Conservation (phyloP, 2,113 vertebrate species). For the Tringa solitaria region DNA sequence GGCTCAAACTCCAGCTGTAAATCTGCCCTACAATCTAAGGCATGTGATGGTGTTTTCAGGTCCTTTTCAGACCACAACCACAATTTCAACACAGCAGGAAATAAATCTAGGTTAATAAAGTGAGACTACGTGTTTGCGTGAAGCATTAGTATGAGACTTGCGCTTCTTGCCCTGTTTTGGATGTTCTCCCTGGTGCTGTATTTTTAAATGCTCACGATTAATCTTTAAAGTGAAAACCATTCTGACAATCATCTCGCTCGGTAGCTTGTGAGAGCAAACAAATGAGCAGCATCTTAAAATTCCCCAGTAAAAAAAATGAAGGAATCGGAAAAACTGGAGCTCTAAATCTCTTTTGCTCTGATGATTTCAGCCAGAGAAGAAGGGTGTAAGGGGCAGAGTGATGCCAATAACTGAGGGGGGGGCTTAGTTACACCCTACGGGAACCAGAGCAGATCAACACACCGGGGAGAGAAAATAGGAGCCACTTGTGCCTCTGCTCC, state of each 20-base stretch:
- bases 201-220: neutral
- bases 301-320: neutral
- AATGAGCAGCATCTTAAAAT: neutral
- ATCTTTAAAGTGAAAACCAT: neutral
- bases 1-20: neutral
- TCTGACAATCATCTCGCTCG: neutral
- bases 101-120: neutral
- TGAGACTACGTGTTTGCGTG: neutral
- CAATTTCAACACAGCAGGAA: neutral
- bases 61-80: neutral
- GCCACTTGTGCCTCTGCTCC: neutral
- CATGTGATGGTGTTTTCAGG: neutral
- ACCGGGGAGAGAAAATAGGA: neutral
- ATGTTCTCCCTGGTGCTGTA: neutral
- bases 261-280: neutral
- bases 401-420: too few relatives aligned
- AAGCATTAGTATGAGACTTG: neutral
- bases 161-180: neutral
- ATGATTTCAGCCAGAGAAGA: neutral
- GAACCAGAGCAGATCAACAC: neutral
- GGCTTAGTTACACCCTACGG: neutral
- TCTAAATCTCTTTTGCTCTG: neutral
- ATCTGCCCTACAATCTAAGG: neutral
- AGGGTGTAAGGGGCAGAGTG: fast-evolving
- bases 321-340: neutral